Evolutionary conservation across 2,888 invertebrate species (phyloP).

Genomic region (Mystacides longicornis): DNA sequence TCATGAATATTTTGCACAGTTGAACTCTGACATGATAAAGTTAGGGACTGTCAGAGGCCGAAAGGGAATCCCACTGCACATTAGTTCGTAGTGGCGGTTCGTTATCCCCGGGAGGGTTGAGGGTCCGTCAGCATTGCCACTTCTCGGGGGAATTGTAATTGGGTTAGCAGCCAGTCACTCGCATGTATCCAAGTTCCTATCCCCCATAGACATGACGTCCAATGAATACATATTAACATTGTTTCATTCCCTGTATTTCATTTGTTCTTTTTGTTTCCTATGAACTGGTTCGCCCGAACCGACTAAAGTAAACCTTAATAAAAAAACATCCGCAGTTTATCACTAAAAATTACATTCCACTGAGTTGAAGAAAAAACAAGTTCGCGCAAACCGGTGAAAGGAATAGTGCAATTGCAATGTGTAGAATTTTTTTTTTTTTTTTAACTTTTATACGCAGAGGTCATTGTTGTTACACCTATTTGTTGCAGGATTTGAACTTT

Average conservation of each 20-base stretch:
- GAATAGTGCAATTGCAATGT: too few relatives aligned
- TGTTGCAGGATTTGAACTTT: too few relatives aligned
- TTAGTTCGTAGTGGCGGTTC: background rate
- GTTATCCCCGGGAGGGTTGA: background rate
- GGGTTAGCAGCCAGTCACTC: conserved; percentile 23
- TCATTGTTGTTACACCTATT: too few relatives aligned
- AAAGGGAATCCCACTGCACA: conserved; percentile 4
- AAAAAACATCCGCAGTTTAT: too few relatives aligned
- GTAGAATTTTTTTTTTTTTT: too few relatives aligned
- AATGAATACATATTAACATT: conserved; percentile 8
- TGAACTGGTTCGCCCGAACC: background rate
- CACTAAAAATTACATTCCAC: too few relatives aligned
- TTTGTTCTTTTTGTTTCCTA: background rate
- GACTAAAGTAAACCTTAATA: too few relatives aligned
- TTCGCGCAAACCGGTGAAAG: too few relatives aligned
- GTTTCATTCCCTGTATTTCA: background rate
- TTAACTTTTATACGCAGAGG: too few relatives aligned
- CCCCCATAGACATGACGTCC: conserved; percentile 19
- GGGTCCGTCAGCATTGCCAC: conserved; percentile 8
- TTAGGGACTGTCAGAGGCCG: background rate
- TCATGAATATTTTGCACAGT: too few relatives aligned
- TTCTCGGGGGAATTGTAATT: conserved; percentile 23
- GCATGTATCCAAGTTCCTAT: conserved; percentile 14
- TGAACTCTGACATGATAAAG: too few relatives aligned
- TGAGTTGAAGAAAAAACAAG: too few relatives aligned